Conservation (phyloP, 2,113 vertebrate species). For the Triplophysa dalaica region DNA sequence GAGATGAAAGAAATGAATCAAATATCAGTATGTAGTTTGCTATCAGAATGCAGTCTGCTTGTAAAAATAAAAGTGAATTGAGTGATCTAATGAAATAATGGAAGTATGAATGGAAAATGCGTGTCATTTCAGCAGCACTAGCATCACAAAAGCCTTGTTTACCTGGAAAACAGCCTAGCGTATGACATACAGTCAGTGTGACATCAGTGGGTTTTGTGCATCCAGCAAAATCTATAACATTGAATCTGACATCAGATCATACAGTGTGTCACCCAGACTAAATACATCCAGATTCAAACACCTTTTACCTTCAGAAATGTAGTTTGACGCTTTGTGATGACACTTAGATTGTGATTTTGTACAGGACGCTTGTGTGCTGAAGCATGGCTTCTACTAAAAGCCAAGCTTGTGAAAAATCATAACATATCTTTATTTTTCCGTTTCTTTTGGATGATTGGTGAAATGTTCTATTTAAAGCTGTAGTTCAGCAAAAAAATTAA, state of each 20-base stretch:
- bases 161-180: neutral
- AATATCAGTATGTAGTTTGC: neutral
- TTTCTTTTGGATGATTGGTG: neutral
- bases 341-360: neutral
- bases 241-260: conserved; percentile 32
- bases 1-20: no score
- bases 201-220: neutral
- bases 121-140: no score
- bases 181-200: neutral
- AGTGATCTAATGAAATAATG: neutral
- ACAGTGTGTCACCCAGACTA: conserved; percentile 9
- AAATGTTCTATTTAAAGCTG: neutral
- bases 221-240: conserved; percentile 4
- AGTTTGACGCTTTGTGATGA: conserved; percentile 6
- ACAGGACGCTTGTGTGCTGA: neutral
- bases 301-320: conserved; percentile 14
- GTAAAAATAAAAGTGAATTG: neutral
- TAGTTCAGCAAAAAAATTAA: no score
- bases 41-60: neutral
- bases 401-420: neutral
- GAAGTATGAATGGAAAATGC: neutral
- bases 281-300: neutral
- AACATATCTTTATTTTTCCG: neutral
- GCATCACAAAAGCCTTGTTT: neutral
- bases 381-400: neutral